Conservation (phyloP, 2,888 invertebrate genomes). For the Argynnis bischoffii region DNA sequence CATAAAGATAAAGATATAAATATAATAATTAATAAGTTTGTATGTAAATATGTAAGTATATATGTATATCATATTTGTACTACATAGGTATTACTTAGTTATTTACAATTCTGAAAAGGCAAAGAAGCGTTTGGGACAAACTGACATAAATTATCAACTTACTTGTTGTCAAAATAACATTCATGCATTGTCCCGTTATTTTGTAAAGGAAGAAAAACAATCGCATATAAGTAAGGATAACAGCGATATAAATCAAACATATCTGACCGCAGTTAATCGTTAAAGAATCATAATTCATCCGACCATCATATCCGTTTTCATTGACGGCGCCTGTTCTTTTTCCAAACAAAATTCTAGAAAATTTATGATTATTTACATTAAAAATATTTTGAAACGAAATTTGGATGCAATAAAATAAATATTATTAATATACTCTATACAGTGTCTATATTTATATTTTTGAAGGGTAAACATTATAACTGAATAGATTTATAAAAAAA, state of each 20-base stretch:
- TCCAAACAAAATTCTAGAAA: slow-evolving; percentile 31
- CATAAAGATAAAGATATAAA: neutral
- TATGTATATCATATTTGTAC: neutral
- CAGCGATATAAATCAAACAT: slow-evolving; percentile 27
- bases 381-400: slow-evolving; percentile 14
- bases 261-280: slow-evolving; percentile 7
- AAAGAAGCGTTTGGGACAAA: no score
- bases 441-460: no score
- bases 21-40: neutral
- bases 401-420: slow-evolving; percentile 15
- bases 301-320: slow-evolving; percentile 35
- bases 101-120: no score
- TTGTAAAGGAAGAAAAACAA: neutral
- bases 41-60: neutral
- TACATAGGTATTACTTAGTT: no score
- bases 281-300: slow-evolving; percentile 33
- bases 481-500: no score
- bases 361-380: slow-evolving; percentile 24
- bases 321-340: slow-evolving; percentile 37
- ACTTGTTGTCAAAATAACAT: neutral
- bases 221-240: slow-evolving; percentile 23
- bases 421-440: neutral
- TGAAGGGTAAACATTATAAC: no score
- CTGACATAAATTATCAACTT: neutral
- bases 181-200: neutral